Conservation (phyloP, 1,140 invertebrate species). For the Pachypsylla venusta region DNA sequence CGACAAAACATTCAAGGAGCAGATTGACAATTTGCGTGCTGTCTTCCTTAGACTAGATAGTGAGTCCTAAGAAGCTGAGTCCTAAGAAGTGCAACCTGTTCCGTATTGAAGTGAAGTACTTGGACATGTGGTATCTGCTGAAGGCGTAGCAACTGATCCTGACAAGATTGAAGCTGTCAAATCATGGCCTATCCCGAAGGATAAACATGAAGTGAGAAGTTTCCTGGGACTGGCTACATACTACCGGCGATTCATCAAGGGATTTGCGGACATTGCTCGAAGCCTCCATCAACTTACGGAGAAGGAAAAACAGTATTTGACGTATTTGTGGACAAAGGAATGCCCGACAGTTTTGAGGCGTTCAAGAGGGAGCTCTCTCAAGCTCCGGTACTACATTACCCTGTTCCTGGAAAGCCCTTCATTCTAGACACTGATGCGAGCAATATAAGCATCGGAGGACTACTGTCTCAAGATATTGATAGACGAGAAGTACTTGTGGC, state of each 20-base stretch:
- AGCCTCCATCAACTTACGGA: conserved; percentile 25
- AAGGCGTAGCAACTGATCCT: conserved; percentile 27
- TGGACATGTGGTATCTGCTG: too few species aligned
- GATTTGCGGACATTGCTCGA: conserved; percentile 22
- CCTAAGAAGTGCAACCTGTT: too few species aligned
- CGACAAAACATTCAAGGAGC: too few species aligned
- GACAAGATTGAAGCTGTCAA: conserved; percentile 26
- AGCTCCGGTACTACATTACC: conserved; percentile 27
- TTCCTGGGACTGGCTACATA: conserved; percentile 29
- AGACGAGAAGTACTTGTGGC: conserved; percentile 23
- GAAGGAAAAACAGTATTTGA: conserved; percentile 15
- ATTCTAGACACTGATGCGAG: conserved; percentile 28
- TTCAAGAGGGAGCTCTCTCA: conserved; percentile 30
- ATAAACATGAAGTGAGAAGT: conserved; percentile 27
- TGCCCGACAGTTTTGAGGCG: conserved; percentile 24
- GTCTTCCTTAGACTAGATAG: too few species aligned
- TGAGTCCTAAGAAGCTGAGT: too few species aligned
- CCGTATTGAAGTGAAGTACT: too few species aligned
- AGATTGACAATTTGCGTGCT: too few species aligned
- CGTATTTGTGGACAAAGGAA: neutral
- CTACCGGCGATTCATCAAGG: conserved; percentile 29
- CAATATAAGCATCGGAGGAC: conserved; percentile 22
- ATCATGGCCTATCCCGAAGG: conserved; percentile 31
- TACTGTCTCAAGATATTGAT: neutral
- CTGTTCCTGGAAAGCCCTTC: conserved; percentile 27